Conservation (phyloP, 1,140 invertebrate genomes). For the Metaphire vulgaris region DNA sequence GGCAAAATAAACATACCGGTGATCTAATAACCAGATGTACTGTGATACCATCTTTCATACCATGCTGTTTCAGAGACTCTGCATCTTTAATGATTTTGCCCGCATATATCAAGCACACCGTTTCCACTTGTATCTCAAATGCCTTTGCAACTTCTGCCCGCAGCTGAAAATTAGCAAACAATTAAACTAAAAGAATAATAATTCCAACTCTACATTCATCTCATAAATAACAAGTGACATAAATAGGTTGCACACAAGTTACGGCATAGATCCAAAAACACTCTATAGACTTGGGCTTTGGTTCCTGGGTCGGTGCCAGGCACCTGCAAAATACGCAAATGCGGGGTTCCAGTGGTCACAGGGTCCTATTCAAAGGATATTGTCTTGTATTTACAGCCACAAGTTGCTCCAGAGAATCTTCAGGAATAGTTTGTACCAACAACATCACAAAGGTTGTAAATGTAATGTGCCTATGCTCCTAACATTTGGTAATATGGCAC, state of each 20-base stretch:
- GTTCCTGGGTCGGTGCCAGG: neutral
- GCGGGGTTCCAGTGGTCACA: neutral
- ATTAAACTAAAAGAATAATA: too few species aligned
- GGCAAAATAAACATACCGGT: neutral
- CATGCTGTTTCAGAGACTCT: slow-evolving; percentile 79
- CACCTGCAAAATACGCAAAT: neutral
- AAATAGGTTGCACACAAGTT: neutral
- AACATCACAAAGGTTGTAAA: too few species aligned
- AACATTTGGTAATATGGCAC: too few species aligned
- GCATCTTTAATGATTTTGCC: slow-evolving; percentile 98
- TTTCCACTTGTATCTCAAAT: slow-evolving; percentile 79
- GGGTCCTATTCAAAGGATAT: neutral
- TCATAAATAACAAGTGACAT: neutral
- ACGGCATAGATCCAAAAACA: neutral
- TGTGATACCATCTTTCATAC: slow-evolving; percentile 87
- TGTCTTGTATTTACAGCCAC: neutral
- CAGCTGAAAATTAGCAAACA: slow-evolving; percentile 63
- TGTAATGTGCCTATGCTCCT: too few species aligned
- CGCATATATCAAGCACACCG: slow-evolving; percentile 94
- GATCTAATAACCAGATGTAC: slow-evolving; percentile 83
- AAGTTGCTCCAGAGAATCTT: neutral
- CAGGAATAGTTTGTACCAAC: too few species aligned
- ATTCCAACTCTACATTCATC: too few species aligned
- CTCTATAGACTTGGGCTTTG: neutral
- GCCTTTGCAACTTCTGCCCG: slow-evolving; percentile 79